Evolutionary conservation across 2,797 vertebrate genomes (phyloP), one percentile per base, ranked within the genome.

Genomic region (Loriculus beryllinus): DNA sequence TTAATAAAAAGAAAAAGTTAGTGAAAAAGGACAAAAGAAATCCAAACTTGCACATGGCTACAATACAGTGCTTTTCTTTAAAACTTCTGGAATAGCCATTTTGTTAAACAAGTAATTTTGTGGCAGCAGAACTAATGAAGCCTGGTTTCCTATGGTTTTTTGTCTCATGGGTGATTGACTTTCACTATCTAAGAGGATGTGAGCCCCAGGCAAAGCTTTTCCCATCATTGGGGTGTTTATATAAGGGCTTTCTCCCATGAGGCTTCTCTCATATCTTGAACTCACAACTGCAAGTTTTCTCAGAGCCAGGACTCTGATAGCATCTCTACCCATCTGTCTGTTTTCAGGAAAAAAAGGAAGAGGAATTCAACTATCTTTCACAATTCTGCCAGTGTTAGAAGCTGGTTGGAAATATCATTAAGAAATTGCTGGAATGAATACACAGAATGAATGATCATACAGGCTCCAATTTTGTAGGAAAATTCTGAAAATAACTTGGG

Each of bases 161-260:
- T 95, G 90, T 96, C 94, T 96, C 94, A 93, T 91, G 96, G 95
- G 82, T 96, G 95, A 95, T 88, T 96, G 95, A 92, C 94, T 96
- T 96, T 88, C 85, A 56, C 91, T 93, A 83, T 96, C 96, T 95
- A 86, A 93, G 87, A 96, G 96, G 95, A 96, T 96, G 95, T 95
- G 94, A 96, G 95, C 93, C 90, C 72, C 91, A 82, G 95, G 95
- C 95, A 78, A 91, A 95, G 91, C 82, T 96, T 96, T 96, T 96
- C 95, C 95, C 96, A 96, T 96, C 92, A 54, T n/a, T 81, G 62
- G 87, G 62, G 67, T 96, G 96, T 96, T 96, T 96, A 96, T 94
- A 86, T 94, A 96, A 95, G 82, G 82, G 54, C 59, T 92, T 92
- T 95, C 90, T 96, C 96, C 94, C 96, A 93, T 93, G 95, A 94